Evolutionary conservation across 2,888 invertebrate species (phyloP), one percentile per base, ranked within the genome.

Genomic region (Oxyteleia sp.): DNA sequence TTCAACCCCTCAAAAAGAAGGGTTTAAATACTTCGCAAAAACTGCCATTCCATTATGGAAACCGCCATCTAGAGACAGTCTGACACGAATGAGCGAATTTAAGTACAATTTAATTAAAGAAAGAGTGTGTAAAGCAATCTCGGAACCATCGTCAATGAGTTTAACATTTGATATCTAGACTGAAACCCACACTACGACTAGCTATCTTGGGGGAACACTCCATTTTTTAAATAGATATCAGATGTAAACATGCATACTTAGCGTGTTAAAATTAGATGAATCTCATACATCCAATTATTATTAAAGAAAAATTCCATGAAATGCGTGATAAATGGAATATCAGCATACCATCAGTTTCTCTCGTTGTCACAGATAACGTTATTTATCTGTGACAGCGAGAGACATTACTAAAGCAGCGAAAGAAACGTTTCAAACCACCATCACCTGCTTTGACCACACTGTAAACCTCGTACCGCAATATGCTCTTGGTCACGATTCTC

Each of bases 211-310:
- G 26, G 69, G 71, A 5, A 63, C 79, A 2, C 20, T 79, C 8
- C 63, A 79, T 47, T 71, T 47, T 64, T 71, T 71, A 13, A 47
- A 55, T 20, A 57, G 26, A 0, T 18, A 29, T 47, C 23, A 79
- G 11, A 71, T 79, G 38, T 57, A 82, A 32, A 94, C 96, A 96
- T 89, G 97, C 95, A 91, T 97, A 97, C 94, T 97, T 97, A 85
- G 97, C 97, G 94, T 97, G 97, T 93, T 97, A 97, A 93, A 96
- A 96, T 10, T 88, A 13, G 23, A 57, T 38, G 84, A 80, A 16
- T 72, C 79, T 7, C 86, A 87, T 38, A 87, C 86, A 8, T 47
- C 84, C 1, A 51, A 76, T 7, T 85, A 87, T 59, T 74, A n/a
- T n/a, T 87, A 13, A 49, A 55, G 51, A 45, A 72, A 10, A 20